Percentiles rank a stretch among this genome's conserved stretches.
Conservation (phyloP, 2,797 vertebrate genomes). For the Catamblyrhynchus diadema region DNA sequence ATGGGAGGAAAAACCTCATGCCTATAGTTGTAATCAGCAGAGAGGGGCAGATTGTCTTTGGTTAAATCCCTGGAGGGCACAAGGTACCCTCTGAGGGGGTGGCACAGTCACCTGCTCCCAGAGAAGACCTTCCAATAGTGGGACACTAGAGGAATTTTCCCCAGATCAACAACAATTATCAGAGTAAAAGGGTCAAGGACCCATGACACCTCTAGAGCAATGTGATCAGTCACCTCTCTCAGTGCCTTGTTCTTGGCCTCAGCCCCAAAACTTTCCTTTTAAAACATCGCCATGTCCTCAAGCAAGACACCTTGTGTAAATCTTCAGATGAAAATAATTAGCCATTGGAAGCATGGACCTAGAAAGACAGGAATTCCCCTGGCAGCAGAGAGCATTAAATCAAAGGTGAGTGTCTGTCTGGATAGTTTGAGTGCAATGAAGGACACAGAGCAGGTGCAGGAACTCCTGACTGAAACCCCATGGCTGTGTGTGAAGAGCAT, state of each 20-base stretch:
- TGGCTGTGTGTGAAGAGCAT: not conserved
- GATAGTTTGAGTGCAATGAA: not conserved
- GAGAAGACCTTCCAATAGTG: not conserved
- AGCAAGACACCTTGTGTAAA: not conserved
- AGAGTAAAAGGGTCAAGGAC: not conserved
- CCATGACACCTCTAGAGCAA: not conserved
- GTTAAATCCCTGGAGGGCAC: not conserved
- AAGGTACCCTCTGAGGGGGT: not conserved
- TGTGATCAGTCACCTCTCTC: not conserved
- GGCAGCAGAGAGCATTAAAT: not conserved
- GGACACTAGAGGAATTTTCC: not conserved
- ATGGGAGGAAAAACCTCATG: not conserved
- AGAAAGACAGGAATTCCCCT: not conserved
- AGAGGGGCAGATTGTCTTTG: not conserved
- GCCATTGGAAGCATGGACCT: not conserved
- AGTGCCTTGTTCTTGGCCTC: not conserved
- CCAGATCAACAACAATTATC: not conserved
- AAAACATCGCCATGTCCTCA: not conserved
- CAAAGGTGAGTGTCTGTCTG: not conserved
- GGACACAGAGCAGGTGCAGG: not conserved
- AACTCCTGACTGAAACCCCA: not conserved
- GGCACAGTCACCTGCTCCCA: rapidly evolving
- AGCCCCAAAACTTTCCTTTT: not conserved
- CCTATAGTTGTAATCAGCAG: not conserved
- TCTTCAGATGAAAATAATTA: not conserved